Percentiles rank a stretch among this genome's conserved stretches.
Conservation (phyloP, 2,888 invertebrate genomes). For the Lamproptera curius region DNA sequence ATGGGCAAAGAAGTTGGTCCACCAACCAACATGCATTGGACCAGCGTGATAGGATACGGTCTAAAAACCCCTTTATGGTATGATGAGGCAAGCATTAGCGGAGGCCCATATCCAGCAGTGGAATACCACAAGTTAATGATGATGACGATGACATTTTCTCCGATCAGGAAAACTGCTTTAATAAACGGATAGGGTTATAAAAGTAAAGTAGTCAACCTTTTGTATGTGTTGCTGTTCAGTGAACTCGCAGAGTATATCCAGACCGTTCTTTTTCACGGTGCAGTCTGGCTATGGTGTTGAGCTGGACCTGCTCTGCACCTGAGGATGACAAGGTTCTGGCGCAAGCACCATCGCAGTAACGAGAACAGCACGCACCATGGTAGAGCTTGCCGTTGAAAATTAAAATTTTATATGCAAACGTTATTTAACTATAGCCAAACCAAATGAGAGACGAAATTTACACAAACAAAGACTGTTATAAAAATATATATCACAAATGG, state of each 20-base stretch:
- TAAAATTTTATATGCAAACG: too few species aligned
- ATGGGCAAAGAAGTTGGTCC: too few species aligned
- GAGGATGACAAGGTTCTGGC: conserved; percentile 68
- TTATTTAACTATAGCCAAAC: too few species aligned
- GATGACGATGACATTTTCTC: too few species aligned
- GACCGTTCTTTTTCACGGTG: conserved; percentile 91
- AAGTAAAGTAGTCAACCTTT: conserved; percentile 41
- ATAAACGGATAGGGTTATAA: too few species aligned
- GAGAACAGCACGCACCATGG: conserved; percentile 70
- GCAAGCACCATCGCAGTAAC: conserved; percentile 75
- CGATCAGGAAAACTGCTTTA: too few species aligned
- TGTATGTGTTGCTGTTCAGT: conserved; percentile 89
- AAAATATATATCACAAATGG: not conserved
- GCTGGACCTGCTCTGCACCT: conserved; percentile 84
- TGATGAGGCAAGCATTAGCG: too few species aligned
- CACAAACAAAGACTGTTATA: not conserved
- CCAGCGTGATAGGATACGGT: too few species aligned
- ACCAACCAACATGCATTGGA: too few species aligned
- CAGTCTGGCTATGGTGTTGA: conserved; percentile 86
- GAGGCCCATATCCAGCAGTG: too few species aligned
- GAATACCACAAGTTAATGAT: too few species aligned
- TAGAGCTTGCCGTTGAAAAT: conserved; percentile 39
- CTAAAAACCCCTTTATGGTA: too few species aligned
- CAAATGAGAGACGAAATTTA: not conserved
- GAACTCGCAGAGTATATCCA: conserved; percentile 93